phyloP scores from a whole-genome alignment of 2,888 invertebrate species.

The Erpobdella octoculata region DNA sequence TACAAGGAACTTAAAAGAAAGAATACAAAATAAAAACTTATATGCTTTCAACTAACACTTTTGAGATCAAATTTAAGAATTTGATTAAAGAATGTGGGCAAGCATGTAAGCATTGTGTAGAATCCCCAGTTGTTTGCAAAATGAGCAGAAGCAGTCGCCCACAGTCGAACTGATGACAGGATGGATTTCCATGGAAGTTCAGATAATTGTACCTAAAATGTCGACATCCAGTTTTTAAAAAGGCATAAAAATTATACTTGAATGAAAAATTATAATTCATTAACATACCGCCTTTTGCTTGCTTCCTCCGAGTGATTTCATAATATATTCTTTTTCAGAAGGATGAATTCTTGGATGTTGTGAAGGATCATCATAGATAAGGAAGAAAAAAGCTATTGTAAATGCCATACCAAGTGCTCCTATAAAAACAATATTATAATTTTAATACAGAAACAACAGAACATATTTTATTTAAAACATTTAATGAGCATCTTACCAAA shows the following conservation, averaged over 20 bases:
- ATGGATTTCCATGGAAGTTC: constrained; percentile 45
- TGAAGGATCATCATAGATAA: constrained; percentile 44
- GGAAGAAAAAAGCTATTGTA: constrained; percentile 45
- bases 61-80: constrained; percentile 49
- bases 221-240: neutral
- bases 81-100: constrained; percentile 53
- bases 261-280: no score
- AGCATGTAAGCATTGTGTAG: constrained; percentile 53
- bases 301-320: constrained; percentile 41
- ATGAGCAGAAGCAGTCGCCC: constrained; percentile 51
- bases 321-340: constrained; percentile 48
- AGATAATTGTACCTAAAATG: neutral
- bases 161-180: constrained; percentile 45
- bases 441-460: neutral
- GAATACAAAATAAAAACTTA: no score
- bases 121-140: constrained; percentile 54
- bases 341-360: constrained; percentile 46
- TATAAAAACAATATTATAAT: constrained; percentile 23
- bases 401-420: constrained; percentile 45
- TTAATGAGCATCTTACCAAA: no score
- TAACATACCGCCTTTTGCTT: constrained; percentile 10
- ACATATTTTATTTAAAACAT: no score
- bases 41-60: no score
- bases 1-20: no score
- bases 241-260: no score